Percentiles rank a stretch among this genome's conserved stretches.
Evolutionary conservation across 2,113 vertebrate genomes (phyloP).

Genomic region (Myiozetetes cayanensis): DNA sequence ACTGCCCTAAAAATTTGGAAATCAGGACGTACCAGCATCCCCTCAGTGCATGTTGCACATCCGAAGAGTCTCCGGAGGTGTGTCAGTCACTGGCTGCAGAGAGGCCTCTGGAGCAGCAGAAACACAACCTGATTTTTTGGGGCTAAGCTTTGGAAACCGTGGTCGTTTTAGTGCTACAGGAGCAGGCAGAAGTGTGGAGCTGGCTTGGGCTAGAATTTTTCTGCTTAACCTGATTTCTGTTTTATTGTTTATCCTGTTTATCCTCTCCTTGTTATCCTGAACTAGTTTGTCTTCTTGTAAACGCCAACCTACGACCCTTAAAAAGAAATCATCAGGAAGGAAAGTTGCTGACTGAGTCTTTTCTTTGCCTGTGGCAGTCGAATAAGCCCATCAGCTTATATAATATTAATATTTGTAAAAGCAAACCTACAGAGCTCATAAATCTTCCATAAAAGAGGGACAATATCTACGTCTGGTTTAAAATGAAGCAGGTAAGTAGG

Average conservation of each 20-base stretch:
- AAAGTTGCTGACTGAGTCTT: conserved; percentile 28
- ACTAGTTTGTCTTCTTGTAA: conserved; percentile 8
- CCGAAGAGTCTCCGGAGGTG: background rate
- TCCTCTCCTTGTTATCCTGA: conserved; percentile 25
- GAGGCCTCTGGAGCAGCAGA: background rate
- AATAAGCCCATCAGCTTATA: conserved; percentile 45
- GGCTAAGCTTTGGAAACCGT: background rate
- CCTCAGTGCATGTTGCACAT: rapidly evolving
- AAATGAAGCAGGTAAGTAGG: conserved; percentile 27
- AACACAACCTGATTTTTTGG: background rate
- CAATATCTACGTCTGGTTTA: background rate
- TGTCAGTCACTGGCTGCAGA: background rate
- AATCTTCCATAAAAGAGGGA: conserved; percentile 36
- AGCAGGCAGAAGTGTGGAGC: background rate
- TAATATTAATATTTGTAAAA: conserved; percentile 64
- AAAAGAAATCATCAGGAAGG: conserved; percentile 22
- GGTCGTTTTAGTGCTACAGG: background rate
- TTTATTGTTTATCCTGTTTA: conserved; percentile 37
- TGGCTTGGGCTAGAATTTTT: background rate
- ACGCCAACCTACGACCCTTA: background rate
- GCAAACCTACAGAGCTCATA: conserved; percentile 42
- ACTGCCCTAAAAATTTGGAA: background rate
- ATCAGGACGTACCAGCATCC: too few relatives aligned
- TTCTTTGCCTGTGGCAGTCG: conserved; percentile 7
- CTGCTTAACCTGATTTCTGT: conserved; percentile 12